Evolutionary conservation across 2,888 invertebrate species (phyloP).

Genomic region (Calephelis perditalis): DNA sequence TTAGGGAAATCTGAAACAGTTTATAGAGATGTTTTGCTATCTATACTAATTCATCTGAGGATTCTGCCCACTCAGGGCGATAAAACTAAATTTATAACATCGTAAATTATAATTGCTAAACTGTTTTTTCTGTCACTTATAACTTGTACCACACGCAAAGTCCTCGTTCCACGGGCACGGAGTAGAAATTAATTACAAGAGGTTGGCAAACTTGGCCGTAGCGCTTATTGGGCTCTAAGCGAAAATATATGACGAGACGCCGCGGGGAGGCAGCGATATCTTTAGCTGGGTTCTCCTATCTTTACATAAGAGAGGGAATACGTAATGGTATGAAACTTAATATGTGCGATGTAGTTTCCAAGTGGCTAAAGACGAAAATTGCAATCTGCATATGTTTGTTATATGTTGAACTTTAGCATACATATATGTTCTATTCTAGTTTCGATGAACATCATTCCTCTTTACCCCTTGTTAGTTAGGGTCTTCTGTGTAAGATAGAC

Average conservation of each 20-base stretch:
- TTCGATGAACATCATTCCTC: too few species aligned
- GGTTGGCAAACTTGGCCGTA: conserved; percentile 65
- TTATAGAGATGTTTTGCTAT: conserved; percentile 12
- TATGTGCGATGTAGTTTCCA: conserved; percentile 10
- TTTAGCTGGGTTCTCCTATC: conserved; percentile 15
- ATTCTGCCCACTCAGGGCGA: not conserved
- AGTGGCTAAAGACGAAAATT: too few species aligned
- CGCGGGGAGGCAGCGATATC: conserved; percentile 27
- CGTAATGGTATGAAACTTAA: conserved; percentile 15
- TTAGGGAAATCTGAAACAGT: conserved; percentile 8
- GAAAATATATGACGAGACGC: conserved; percentile 64
- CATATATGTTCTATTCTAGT: too few species aligned
- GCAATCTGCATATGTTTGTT: too few species aligned
- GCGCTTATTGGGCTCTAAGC: conserved; percentile 64
- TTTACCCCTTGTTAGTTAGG: too few species aligned
- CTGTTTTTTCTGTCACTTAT: conserved; percentile 15
- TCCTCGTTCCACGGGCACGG: conserved; percentile 59
- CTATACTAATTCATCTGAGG: not conserved
- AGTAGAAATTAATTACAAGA: conserved; percentile 74
- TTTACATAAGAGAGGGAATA: conserved; percentile 15
- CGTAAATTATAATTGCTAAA: too few species aligned
- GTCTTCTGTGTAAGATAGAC: too few species aligned
- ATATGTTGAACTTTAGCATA: too few species aligned
- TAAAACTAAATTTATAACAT: too few species aligned
- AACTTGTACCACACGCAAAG: conserved; percentile 34